Evolutionary conservation across 1,140 invertebrate genomes (phyloP).

Genomic region (Hirudo medicinalis): DNA sequence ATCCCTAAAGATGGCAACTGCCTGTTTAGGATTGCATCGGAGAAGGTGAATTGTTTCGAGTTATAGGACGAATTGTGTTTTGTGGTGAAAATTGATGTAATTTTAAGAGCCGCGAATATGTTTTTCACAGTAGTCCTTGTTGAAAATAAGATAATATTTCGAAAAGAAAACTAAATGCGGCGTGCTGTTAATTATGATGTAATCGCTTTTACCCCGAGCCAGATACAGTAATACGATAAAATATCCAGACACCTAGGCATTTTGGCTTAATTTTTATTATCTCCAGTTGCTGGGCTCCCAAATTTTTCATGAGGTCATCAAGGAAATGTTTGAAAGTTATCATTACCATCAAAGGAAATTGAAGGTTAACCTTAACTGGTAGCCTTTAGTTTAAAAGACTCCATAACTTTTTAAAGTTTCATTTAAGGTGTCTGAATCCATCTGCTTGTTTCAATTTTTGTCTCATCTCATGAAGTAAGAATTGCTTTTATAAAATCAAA

Average conservation of each 20-base stretch:
- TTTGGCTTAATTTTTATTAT: too few relatives aligned
- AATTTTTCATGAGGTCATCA: conserved; percentile 4
- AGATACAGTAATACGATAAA: too few relatives aligned
- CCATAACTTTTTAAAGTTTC: too few relatives aligned
- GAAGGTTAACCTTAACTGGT: too few relatives aligned
- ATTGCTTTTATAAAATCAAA: background rate
- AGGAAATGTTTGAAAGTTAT: background rate
- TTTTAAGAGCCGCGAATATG: too few relatives aligned
- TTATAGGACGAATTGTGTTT: too few relatives aligned
- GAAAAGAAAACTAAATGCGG: background rate
- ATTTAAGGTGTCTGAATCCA: background rate
- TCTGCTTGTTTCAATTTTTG: background rate
- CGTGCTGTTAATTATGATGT: too few relatives aligned
- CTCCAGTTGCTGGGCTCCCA: background rate
- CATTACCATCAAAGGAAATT: background rate
- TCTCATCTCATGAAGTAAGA: background rate
- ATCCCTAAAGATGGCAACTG: conserved; percentile 9
- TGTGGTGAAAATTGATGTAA: too few relatives aligned
- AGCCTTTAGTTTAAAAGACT: too few relatives aligned
- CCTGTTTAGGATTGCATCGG: conserved; percentile 9
- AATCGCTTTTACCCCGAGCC: too few relatives aligned
- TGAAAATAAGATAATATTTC: background rate
- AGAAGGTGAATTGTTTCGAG: background rate
- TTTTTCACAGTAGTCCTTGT: too few relatives aligned
- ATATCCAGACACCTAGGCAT: too few relatives aligned